phyloP scores from a whole-genome alignment of 1,140 invertebrate species.

The Drosophila sucinea region DNA sequence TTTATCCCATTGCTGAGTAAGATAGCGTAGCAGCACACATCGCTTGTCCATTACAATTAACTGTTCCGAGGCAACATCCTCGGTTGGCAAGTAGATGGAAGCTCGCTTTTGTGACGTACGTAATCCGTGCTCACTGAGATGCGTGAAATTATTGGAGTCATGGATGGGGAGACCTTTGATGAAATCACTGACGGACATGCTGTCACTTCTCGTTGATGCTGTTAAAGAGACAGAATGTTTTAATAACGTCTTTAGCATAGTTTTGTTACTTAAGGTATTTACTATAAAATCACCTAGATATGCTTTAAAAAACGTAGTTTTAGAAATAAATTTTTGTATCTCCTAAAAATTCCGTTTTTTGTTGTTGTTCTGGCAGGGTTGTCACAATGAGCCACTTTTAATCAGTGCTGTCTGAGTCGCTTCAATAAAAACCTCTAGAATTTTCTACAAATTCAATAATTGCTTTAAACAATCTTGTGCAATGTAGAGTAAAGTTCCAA shows the following conservation, averaged over 20 bases:
- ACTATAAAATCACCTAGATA: not conserved
- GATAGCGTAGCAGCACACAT: slow-evolving; percentile 95
- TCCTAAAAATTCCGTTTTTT: not conserved
- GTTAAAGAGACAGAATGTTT: slow-evolving; percentile 39
- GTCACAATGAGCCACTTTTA: not conserved
- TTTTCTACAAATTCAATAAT: not conserved
- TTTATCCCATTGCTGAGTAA: slow-evolving; percentile 97
- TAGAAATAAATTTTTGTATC: not conserved
- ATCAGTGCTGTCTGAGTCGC: not conserved
- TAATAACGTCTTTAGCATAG: not conserved
- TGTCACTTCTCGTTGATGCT: slow-evolving; percentile 84
- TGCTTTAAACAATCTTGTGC: too few relatives aligned
- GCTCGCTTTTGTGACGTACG: slow-evolving; percentile 93
- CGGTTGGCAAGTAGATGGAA: slow-evolving; percentile 94
- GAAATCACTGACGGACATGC: slow-evolving; percentile 87
- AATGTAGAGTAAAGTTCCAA: too few relatives aligned
- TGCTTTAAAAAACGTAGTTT: not conserved
- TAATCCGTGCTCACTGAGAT: slow-evolving; percentile 93
- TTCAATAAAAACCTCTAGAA: not conserved
- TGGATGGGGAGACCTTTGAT: slow-evolving; percentile 95
- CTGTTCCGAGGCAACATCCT: slow-evolving; percentile 95
- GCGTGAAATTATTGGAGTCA: slow-evolving; percentile 95
- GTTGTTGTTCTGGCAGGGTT: not conserved
- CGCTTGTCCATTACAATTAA: slow-evolving; percentile 98
- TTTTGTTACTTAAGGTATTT: not conserved